Percentiles rank a stretch among this genome's conserved stretches.
These are phyloP conservation scores for Himantopus leucocephalus DNA, from an alignment of 2,113 vertebrate species.

Conservation along the genomic window DNA sequence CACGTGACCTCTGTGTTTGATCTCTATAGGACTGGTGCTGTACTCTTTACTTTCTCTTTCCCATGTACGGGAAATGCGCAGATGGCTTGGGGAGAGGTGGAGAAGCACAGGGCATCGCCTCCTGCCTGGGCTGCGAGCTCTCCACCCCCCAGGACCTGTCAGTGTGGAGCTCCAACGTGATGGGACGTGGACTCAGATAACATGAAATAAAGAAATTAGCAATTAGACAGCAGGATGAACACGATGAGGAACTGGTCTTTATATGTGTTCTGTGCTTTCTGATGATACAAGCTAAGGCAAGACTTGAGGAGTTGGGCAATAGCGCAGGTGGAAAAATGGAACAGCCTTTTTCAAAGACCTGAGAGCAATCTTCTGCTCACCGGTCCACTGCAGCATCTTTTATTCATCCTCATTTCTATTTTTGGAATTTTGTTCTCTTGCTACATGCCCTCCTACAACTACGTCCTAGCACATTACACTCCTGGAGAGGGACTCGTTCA, in stretches of 20 bases:
- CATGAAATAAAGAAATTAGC: background rate
- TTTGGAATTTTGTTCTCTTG: background rate
- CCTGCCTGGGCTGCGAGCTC: background rate
- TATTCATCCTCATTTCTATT: background rate
- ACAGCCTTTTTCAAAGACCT: background rate
- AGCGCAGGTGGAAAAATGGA: background rate
- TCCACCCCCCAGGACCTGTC: background rate
- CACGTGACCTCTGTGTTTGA: background rate
- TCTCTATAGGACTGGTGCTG: accelerated
- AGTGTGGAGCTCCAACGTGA: accelerated
- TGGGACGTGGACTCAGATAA: background rate
- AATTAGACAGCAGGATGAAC: accelerated
- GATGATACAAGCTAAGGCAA: accelerated
- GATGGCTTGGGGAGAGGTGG: background rate
- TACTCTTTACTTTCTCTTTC: background rate
- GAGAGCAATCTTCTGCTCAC: background rate
- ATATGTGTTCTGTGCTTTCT: background rate
- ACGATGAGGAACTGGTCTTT: background rate
- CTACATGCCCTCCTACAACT: background rate
- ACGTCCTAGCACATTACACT: accelerated
- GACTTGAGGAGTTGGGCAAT: background rate
- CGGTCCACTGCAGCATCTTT: background rate
- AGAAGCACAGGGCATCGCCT: background rate
- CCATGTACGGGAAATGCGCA: accelerated
- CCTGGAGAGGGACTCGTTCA: accelerated